phyloP scores from a whole-genome alignment of 2,113 vertebrate species.

The Columbina picui region DNA sequence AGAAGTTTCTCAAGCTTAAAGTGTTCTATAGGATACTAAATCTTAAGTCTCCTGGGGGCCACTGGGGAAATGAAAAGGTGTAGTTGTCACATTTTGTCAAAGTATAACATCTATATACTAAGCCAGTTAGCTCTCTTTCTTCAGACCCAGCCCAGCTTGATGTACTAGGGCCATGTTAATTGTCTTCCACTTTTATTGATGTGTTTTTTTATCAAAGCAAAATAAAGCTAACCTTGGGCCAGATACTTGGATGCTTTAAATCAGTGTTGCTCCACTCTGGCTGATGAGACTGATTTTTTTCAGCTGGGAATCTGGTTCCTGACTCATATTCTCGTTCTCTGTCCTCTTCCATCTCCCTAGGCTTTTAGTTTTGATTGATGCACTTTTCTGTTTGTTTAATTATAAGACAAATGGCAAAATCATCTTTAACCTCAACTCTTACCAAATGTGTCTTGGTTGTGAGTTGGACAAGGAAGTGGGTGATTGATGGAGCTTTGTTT shows the following conservation, averaged over 20 bases:
- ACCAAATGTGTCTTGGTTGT: not conserved
- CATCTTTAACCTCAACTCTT: not conserved
- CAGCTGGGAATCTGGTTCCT: not conserved
- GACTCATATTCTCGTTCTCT: not conserved
- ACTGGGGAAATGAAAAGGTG: constrained; percentile 69
- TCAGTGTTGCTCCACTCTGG: not conserved
- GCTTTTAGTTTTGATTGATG: not conserved
- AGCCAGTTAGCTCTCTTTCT: constrained; percentile 27
- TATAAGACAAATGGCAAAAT: not conserved
- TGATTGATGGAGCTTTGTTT: not conserved
- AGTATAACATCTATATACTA: constrained; percentile 40
- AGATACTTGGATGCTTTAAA: not conserved
- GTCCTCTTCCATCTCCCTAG: not conserved
- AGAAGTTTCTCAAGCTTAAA: constrained; percentile 69
- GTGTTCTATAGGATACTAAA: constrained; percentile 58
- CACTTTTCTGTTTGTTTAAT: not conserved
- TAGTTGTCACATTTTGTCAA: constrained; percentile 65
- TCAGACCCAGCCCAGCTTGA: not conserved
- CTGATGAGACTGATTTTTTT: not conserved
- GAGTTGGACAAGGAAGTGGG: not conserved
- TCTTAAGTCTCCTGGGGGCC: constrained; percentile 68
- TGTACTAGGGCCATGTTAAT: not conserved
- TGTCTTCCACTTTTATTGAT: constrained; percentile 15
- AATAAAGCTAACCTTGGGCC: not conserved
- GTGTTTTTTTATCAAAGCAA: not conserved